A percentile compares a stretch with the other conserved stretches of the same genome.
Conservation (phyloP, 35 echinoderm and acorn worm species). For the Ophiothrix spiculata region DNA sequence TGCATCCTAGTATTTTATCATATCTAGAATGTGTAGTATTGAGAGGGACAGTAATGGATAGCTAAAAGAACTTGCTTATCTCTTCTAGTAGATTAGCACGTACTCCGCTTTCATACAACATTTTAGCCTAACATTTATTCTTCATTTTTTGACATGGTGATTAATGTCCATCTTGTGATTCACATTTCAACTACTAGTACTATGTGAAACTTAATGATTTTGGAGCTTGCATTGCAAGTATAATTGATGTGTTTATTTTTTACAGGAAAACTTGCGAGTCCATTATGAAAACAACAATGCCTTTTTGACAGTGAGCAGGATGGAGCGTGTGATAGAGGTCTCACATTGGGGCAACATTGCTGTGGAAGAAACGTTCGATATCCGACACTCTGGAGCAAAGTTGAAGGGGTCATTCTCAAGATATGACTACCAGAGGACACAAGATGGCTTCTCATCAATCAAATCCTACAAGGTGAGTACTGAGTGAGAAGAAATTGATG, state of each 20-base stretch:
- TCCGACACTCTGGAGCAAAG: slow-evolving; percentile 77
- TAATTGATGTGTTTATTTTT: too few species aligned
- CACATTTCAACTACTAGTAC: too few species aligned
- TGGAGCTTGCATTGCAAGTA: too few species aligned
- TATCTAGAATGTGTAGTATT: slow-evolving; percentile 1
- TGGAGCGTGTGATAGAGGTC: slow-evolving; percentile 89
- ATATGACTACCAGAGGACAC: slow-evolving; percentile 93
- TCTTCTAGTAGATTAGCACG: not conserved
- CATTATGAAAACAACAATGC: slow-evolving; percentile 98
- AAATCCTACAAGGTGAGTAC: slow-evolving; percentile 89
- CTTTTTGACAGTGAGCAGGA: slow-evolving; percentile 87
- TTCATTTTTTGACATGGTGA: too few species aligned
- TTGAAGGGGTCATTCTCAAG: slow-evolving; percentile 95
- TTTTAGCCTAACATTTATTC: too few species aligned
- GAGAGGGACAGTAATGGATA: not conserved
- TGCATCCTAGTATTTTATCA: not conserved
- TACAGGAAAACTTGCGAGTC: slow-evolving; percentile 58
- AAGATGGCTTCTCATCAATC: slow-evolving; percentile 89
- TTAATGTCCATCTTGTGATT: too few species aligned
- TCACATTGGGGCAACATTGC: slow-evolving; percentile 99
- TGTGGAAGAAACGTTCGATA: slow-evolving; percentile 87
- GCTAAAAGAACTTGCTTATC: slow-evolving; percentile 14
- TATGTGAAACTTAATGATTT: too few species aligned
- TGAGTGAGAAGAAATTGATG: too few species aligned
- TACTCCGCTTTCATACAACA: not conserved